Percentiles rank a stretch among this genome's conserved stretches.
Conservation (phyloP, 1,140 invertebrate genomes). For the Lamellibrachia luymesi region DNA sequence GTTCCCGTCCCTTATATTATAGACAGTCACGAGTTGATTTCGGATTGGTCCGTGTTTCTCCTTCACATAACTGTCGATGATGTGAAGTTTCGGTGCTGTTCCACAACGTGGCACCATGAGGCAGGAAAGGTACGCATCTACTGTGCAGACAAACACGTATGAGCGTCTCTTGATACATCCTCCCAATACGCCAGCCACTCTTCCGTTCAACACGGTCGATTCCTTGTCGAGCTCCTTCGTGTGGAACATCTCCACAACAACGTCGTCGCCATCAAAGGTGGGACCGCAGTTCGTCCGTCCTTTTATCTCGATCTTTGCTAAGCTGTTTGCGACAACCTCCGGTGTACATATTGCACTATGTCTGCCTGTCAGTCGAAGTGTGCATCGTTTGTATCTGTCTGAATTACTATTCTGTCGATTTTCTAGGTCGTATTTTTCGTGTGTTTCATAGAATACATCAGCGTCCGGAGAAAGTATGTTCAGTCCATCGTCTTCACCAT, state of each 20-base stretch:
- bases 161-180: conserved; percentile 34
- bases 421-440: too few relatives aligned
- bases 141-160: conserved; percentile 43
- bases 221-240: conserved; percentile 23
- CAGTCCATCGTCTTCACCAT: not conserved
- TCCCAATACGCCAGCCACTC: too few relatives aligned
- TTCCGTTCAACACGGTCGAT: conserved; percentile 26
- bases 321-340: not conserved
- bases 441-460: not conserved
- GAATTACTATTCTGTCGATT: too few relatives aligned
- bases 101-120: conserved; percentile 47
- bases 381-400: too few relatives aligned
- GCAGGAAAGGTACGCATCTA: conserved; percentile 37
- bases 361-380: too few relatives aligned
- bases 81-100: conserved; percentile 41
- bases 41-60: not conserved
- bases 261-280: conserved; percentile 44
- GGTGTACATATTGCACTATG: not conserved
- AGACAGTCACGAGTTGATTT: conserved; percentile 39
- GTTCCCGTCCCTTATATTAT: conserved; percentile 36
- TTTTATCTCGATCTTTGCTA: too few relatives aligned
- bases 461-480: not conserved
- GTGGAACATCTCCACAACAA: too few relatives aligned
- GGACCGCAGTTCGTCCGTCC: too few relatives aligned
- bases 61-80: conserved; percentile 31